phyloP scores from a whole-genome alignment of 92 coral and sea anemone species.

The Porites rus region DNA sequence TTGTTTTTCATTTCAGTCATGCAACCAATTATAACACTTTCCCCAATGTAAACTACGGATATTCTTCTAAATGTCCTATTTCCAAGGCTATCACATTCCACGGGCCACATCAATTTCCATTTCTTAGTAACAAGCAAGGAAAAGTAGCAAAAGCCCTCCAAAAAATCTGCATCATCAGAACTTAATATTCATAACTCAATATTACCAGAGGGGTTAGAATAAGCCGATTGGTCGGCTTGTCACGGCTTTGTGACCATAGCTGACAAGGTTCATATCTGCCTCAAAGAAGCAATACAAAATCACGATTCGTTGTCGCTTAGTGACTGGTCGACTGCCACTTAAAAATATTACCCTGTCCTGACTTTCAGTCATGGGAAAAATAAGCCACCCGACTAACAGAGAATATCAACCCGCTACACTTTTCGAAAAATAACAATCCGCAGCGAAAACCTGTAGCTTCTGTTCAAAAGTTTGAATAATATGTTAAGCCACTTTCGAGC shows the following conservation, averaged over 20 bases:
- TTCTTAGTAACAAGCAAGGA: not conserved
- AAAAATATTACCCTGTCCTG: constrained; percentile 20
- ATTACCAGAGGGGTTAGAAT: not conserved
- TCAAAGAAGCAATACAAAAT: constrained; percentile 27
- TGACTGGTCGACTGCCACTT: constrained; percentile 28
- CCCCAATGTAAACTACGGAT: not conserved
- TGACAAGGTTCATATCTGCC: constrained; percentile 20
- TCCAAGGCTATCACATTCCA: not conserved
- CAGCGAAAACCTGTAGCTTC: constrained; percentile 18
- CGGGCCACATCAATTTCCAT: not conserved
- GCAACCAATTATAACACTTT: constrained; percentile 32
- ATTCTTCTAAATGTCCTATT: not conserved
- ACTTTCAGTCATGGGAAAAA: constrained; percentile 8
- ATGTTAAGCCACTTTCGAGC: not conserved
- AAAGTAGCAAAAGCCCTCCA: not conserved
- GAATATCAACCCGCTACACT: constrained; percentile 7
- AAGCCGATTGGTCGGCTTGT: constrained; percentile 18
- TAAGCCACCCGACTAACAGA: constrained; percentile 3
- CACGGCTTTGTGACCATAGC: constrained; percentile 30
- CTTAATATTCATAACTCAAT: constrained; percentile 25
- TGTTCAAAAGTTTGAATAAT: constrained; percentile 13
- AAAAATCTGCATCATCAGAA: constrained; percentile 1
- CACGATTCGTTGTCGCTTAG: constrained; percentile 25
- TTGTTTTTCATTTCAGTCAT: constrained; percentile 36
- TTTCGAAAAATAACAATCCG: not conserved